phyloP scores from a whole-genome alignment of 2,888 invertebrate genomes.

The Microdon myrmicae region DNA sequence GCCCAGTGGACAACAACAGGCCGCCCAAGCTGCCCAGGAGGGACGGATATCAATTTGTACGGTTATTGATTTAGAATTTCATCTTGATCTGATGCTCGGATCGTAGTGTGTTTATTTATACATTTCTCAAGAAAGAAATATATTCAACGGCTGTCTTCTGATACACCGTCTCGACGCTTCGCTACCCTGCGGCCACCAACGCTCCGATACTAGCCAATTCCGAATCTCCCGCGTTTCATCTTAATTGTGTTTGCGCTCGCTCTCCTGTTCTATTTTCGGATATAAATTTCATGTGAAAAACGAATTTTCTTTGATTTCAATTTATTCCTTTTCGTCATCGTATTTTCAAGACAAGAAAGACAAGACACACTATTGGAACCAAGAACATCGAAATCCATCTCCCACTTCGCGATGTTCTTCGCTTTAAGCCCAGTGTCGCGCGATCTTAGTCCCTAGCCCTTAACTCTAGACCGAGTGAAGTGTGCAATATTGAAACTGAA shows the following conservation, averaged over 20 bases:
- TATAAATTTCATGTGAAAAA: slow-evolving; percentile 45
- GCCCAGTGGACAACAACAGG: too few species aligned
- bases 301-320: slow-evolving; percentile 42
- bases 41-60: slow-evolving; percentile 27
- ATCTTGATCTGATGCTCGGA: slow-evolving; percentile 20
- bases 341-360: neutral
- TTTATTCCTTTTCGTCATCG: slow-evolving; percentile 8
- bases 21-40: too few species aligned
- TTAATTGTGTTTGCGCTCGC: slow-evolving; percentile 10
- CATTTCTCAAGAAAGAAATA: slow-evolving; percentile 24
- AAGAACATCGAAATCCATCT: too few species aligned
- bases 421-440: too few species aligned
- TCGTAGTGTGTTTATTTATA: slow-evolving; percentile 41
- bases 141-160: slow-evolving; percentile 12
- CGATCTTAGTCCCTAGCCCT: too few species aligned
- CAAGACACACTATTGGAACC: neutral
- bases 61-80: slow-evolving; percentile 40
- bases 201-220: too few species aligned
- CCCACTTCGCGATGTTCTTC: too few species aligned
- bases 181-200: neutral
- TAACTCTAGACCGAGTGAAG: too few species aligned
- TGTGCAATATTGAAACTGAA: too few species aligned
- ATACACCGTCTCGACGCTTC: slow-evolving; percentile 7
- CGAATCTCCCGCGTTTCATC: slow-evolving; percentile 25
- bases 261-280: slow-evolving; percentile 51